phyloP scores from a whole-genome alignment of 1,140 invertebrate genomes.

The Diachasma alloeum region DNA sequence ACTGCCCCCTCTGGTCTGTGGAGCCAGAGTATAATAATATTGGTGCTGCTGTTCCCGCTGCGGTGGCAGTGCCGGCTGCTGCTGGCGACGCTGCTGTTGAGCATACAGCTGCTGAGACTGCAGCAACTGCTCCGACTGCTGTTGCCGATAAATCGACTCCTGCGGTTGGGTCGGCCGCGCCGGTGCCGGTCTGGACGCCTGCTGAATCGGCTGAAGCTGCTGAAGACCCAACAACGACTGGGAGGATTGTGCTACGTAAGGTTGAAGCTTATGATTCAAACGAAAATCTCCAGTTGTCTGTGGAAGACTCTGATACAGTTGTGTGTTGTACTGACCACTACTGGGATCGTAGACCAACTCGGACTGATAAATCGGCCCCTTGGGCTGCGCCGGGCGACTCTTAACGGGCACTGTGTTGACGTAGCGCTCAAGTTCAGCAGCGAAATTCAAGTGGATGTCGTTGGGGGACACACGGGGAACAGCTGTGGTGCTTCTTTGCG shows the following conservation, averaged over 20 bases:
- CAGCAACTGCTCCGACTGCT: constrained; percentile 73
- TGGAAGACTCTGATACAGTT: constrained; percentile 79
- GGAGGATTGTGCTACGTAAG: constrained; percentile 71
- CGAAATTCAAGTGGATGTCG: constrained; percentile 71
- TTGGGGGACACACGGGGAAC: constrained; percentile 55
- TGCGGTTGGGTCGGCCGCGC: constrained; percentile 56
- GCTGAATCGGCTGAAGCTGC: constrained; percentile 36
- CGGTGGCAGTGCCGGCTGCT: constrained; percentile 64
- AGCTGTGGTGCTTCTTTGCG: constrained; percentile 48
- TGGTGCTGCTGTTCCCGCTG: constrained; percentile 63
- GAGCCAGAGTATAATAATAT: constrained; percentile 72
- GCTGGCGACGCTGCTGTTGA: constrained; percentile 74
- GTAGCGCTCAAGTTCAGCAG: constrained; percentile 79
- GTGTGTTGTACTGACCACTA: constrained; percentile 82
- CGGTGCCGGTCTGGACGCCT: constrained; percentile 36
- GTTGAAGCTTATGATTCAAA: constrained; percentile 77
- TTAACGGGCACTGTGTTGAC: constrained; percentile 75
- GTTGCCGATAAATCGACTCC: constrained; percentile 76
- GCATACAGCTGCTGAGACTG: constrained; percentile 79
- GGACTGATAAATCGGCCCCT: constrained; percentile 74
- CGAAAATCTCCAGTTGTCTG: constrained; percentile 76
- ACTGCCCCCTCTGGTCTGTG: constrained; percentile 44
- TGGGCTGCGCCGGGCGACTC: constrained; percentile 44
- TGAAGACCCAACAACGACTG: constrained; percentile 30
- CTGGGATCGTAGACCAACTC: constrained; percentile 79